Evolutionary conservation across 1,140 invertebrate species (phyloP).

Genomic region (Atopsyche davidsoni): DNA sequence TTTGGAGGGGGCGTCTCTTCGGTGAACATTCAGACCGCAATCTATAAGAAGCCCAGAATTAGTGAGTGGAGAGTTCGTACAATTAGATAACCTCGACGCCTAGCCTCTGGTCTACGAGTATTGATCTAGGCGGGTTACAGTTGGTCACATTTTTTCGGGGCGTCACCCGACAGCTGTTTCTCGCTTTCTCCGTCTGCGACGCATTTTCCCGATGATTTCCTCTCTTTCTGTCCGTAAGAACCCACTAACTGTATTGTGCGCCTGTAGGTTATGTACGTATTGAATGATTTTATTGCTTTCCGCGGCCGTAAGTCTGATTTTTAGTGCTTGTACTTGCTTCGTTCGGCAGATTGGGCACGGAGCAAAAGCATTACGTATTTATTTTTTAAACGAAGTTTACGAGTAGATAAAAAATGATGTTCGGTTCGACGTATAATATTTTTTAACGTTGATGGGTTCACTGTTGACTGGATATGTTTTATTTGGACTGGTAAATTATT

Average conservation of each 20-base stretch:
- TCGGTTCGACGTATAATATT: too few species aligned
- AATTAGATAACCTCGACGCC: constrained; percentile 7
- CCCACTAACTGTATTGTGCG: constrained; percentile 16
- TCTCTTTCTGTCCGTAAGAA: constrained; percentile 14
- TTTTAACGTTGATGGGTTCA: too few species aligned
- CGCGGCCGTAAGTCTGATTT: background rate
- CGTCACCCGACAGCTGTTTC: constrained; percentile 29
- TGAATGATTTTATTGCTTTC: constrained; percentile 26
- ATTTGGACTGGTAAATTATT: too few species aligned
- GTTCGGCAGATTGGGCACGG: too few species aligned
- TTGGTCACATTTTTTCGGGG: constrained; percentile 30
- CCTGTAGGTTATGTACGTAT: constrained; percentile 15
- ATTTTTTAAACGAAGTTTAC: too few species aligned
- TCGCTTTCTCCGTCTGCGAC: constrained; percentile 8
- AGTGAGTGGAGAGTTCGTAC: background rate
- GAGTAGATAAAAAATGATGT: too few species aligned
- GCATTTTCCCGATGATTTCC: background rate
- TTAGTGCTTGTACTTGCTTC: background rate
- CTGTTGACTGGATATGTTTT: too few species aligned
- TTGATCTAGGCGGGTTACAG: constrained; percentile 22
- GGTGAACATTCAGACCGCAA: background rate
- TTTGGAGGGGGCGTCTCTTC: too few species aligned
- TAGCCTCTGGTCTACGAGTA: constrained; percentile 21
- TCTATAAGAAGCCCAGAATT: constrained; percentile 8
- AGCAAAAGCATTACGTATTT: too few species aligned